Evolutionary conservation across 2,888 invertebrate species (phyloP).

Genomic region (Dorcus hopei): DNA sequence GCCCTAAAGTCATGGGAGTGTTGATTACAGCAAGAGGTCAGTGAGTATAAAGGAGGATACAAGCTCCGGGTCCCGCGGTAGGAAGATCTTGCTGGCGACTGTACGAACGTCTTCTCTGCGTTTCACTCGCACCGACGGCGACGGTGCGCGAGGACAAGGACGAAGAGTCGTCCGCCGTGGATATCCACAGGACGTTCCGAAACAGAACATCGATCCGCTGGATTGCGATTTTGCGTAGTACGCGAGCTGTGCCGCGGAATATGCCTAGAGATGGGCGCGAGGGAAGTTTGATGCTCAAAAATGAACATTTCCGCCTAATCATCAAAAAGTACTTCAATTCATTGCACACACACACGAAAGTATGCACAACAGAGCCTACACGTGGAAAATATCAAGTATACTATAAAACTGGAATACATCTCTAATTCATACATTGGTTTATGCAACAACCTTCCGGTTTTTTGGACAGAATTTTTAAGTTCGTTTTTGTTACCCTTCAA

Average conservation of each 20-base stretch:
- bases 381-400: too few species aligned
- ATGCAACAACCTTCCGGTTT: too few species aligned
- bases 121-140: not conserved
- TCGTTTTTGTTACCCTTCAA: too few species aligned
- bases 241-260: conserved; percentile 26
- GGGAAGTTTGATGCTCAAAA: not conserved
- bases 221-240: conserved; percentile 30
- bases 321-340: too few species aligned
- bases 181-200: conserved; percentile 13
- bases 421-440: too few species aligned
- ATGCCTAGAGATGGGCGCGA: conserved; percentile 15
- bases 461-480: too few species aligned
- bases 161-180: not conserved
- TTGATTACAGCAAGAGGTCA: conserved; percentile 30
- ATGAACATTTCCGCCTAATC: not conserved
- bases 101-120: conserved; percentile 12
- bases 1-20: conserved; percentile 22
- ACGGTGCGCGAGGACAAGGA: not conserved
- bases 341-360: too few species aligned
- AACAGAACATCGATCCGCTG: conserved; percentile 27
- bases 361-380: too few species aligned
- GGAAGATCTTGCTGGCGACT: conserved; percentile 5
- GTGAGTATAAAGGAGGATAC: conserved; percentile 27
- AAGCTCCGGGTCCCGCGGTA: conserved; percentile 30
- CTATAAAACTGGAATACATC: too few species aligned